Conservation (phyloP, 2,888 invertebrate genomes). For the Sipha maydis region DNA sequence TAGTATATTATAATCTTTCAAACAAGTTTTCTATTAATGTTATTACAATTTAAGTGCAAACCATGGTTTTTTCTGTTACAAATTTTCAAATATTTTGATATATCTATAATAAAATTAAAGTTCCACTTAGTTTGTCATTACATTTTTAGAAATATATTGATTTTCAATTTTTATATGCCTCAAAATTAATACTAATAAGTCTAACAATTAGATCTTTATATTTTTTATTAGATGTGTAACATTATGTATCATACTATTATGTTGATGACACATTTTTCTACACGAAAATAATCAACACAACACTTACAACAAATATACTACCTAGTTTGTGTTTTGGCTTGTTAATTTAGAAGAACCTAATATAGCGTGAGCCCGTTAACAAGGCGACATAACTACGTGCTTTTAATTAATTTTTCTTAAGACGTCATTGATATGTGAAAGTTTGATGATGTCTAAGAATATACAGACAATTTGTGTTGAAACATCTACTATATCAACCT, state of each 20-base stretch:
- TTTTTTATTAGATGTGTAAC: not conserved
- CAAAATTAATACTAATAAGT: not conserved
- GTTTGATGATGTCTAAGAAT: slow-evolving; percentile 21
- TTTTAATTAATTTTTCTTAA: slow-evolving; percentile 40
- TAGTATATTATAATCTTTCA: not conserved
- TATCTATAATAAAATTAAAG: not conserved
- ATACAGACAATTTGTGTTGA: not conserved
- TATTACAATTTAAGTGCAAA: not conserved
- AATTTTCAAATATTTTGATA: not conserved
- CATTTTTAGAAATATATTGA: not conserved
- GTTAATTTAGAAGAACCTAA: slow-evolving; percentile 38
- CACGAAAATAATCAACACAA: not conserved
- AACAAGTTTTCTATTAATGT: not conserved
- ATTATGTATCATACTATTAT: not conserved
- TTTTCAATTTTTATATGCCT: not conserved
- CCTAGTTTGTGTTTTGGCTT: slow-evolving; percentile 26
- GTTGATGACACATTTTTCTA: not conserved
- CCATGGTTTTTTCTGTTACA: not conserved
- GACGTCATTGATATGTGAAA: slow-evolving; percentile 27
- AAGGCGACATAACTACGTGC: slow-evolving; percentile 52
- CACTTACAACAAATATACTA: not conserved
- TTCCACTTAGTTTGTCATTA: too few species aligned
- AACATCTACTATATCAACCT: not conserved
- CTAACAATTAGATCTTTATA: not conserved
- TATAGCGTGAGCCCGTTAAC: slow-evolving; percentile 40